Evolutionary conservation across 1,140 invertebrate species (phyloP), one percentile per base, ranked within the genome.

Genomic region (Drosophila melanica): DNA sequence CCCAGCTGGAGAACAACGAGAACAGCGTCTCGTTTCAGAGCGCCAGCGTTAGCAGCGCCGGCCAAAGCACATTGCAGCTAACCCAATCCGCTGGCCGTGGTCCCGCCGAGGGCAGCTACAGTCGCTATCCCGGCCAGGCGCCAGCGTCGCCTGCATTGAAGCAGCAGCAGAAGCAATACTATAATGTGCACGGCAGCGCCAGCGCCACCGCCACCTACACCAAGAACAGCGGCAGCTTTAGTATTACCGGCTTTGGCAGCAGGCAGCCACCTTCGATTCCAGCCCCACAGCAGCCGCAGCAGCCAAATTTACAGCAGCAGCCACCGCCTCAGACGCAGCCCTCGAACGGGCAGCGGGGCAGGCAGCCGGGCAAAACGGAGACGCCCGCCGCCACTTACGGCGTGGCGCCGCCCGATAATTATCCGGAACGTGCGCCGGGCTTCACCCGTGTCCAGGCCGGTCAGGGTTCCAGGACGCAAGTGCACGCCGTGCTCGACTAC

Each of bases 401-500:
- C 20, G 72, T 79, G 33, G 74, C 86, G 9, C 71, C 79, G 11
- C 67, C 62, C 0, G 91, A 89, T 8, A 76, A 81, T 27, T 92
- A 82, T 76, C 91, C 91, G 0, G 79, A 91, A 57, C 62, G 89
- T 18, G 89, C 90, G 18, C 91, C 91, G 0, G 91, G 91, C 20
- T 92, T 92, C 18, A 92, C 90, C 6, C 75, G 87, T 39, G 91
- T 92, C 20, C 90, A 92, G 50, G 91, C 91, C 6, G 91, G 91
- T 0, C 86, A 91, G 23, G 91, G 91, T 1, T 81, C 84, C 4
- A 75, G 90, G 58, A 92, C 91, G 14, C 90, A 92, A 65, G 90
- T 92, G 51, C 91, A 92, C 45, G 91, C 91, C 9, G 91, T 92
- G 3, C 75, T 92, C 16, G 91, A 92, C 58, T 92, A 92, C 54